Base-by-base conservation (phyloP, 2,797 vertebrate species). In the Sparus aurata region DNA sequence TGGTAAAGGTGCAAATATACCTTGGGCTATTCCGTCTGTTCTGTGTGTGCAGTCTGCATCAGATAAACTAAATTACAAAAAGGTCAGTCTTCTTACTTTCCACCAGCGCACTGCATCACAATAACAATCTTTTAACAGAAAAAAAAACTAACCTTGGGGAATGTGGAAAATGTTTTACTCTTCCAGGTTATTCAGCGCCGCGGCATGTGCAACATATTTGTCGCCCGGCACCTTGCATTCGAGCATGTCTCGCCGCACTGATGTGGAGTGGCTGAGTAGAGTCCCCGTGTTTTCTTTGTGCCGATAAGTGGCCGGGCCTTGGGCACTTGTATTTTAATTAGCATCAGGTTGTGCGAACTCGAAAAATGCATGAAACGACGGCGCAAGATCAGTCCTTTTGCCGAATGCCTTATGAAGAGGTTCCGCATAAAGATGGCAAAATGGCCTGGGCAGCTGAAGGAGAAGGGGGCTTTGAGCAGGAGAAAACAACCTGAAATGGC, bases 251-350 rank as follows among this genome's bases (percentile, higher is more conserved):
- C 61, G 69, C 72, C 62, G 73, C 79, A 80, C 68, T 85, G 84
- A 90, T 81, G 89, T 82, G 55, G 79, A 91, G 81, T 75, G 85
- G 69, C 71, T 62, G 54, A 79, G 77, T 69, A 41, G 83, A 76
- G 70, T 80, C 75, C 65, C 79, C 27, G 86, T 83, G 85, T 91
- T 86, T 86, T 90, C 87, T 91, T 93, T 93, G 89, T 92, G 86
- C 68, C 2, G 81, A 77, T 89, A 80, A 92, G 91, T 91, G 90
- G 85, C 78, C 69, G 43, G 90, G 87, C 90, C 88, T 90, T 89
- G 89, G 86, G 84, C 85, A 73, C 90, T 92, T 76, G 84, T 91
- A 38, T 88, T 92, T 89, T 92, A 90, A 91, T 93, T 91, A 90
- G 88, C 89, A 91, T 88, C 77, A 70, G 87, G 86, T 80, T 90